A percentile compares a stretch with the other conserved stretches of the same genome.
Evolutionary conservation across 2,113 vertebrate genomes (phyloP).

Genomic region (Centropus unirufus): DNA sequence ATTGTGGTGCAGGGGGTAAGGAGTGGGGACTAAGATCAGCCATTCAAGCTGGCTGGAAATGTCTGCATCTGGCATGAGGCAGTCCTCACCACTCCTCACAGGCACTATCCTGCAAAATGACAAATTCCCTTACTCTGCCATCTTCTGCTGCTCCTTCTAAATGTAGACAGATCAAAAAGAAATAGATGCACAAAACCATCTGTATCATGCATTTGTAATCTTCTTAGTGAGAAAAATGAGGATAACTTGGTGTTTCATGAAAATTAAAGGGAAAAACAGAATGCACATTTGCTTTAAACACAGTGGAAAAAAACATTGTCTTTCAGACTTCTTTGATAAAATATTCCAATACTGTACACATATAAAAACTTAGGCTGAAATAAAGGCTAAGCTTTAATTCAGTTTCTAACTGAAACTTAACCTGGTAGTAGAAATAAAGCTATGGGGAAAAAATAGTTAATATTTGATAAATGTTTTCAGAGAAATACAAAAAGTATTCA

Average conservation of each 20-base stretch:
- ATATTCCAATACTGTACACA: not conserved
- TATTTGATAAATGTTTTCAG: not conserved
- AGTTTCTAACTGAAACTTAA: not conserved
- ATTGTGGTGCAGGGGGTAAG: rapidly evolving
- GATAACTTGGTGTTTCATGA: not conserved
- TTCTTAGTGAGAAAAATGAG: not conserved
- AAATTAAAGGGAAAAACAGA: not conserved
- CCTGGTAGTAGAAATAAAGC: not conserved
- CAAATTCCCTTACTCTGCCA: not conserved
- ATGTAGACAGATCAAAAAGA: not conserved
- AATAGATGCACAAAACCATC: not conserved
- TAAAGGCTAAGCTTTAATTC: not conserved
- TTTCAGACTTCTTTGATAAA: not conserved
- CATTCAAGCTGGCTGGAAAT: not conserved
- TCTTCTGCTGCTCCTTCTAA: not conserved
- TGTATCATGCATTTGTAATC: not conserved
- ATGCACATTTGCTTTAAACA: not conserved
- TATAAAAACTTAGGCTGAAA: not conserved
- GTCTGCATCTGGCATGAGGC: rapidly evolving
- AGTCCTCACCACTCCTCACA: not conserved
- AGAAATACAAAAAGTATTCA: not conserved
- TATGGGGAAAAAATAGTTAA: not conserved
- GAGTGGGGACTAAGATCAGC: not conserved
- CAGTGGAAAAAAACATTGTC: not conserved
- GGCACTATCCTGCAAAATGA: not conserved